Evolutionary conservation across 2,888 invertebrate species (phyloP), one percentile per base, ranked within the genome.

Genomic region (Xanthorhoe designata): DNA sequence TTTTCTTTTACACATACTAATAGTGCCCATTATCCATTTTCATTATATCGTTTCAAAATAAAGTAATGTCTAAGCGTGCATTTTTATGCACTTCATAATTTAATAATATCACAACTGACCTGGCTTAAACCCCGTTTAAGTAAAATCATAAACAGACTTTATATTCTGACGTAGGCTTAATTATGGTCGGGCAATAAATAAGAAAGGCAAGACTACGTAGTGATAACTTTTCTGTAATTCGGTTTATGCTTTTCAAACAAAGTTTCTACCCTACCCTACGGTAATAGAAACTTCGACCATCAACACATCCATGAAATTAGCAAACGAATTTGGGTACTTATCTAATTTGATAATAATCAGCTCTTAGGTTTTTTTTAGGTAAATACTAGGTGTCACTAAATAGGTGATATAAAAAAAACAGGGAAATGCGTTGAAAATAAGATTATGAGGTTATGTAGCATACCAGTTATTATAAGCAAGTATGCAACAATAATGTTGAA

Each of bases 261-360:
- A 73, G 66, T 71, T 70, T 29, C 52, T 13, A 64, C 57, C 64
- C 66, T 66, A 66, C n/a, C n/a, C n/a, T n/a, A n/a, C n/a, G 57
- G 68, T 65, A 66, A 72, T 69, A 72, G 52, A 75, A 73, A 73
- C 73, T 75, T 75, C 51, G 66, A 61, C 69, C 61, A 72, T 73
- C 65, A 71, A 69, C 66, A 61, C 66, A 69, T 69, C 61, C 64
- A 63, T 69, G 63, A 56, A 69, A 73, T 64, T 51, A 62, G 51
- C 56, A 69, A 71, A 54, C 62, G 60, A 61, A 61, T 66, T 66
- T 66, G 59, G 50, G 66, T 72, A 68, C 35, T 64, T 72, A 68
- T 64, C 61, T 68, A 67, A 69, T 64, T 67, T 63, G 65, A 64
- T 70, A 68, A 63, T 49, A 45, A 59, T 51, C 15, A 50, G n/a